Evolutionary conservation across 2,113 vertebrate genomes (phyloP), one percentile per base, ranked within the genome.

Genomic region (Cyrtonyx montezumae): DNA sequence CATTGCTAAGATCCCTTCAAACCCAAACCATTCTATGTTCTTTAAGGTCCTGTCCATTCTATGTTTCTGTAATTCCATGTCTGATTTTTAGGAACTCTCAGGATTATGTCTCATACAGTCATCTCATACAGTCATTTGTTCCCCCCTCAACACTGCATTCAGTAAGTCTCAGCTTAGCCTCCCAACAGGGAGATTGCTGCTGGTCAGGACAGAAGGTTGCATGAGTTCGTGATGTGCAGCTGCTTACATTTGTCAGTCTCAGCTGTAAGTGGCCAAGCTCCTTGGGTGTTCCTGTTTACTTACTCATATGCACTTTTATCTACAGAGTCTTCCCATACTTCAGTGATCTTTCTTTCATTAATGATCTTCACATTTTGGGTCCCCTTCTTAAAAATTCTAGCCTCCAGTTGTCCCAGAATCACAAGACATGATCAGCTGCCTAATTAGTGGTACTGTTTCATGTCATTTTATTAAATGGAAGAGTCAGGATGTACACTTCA

Each of bases 121-220:
- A 3, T 79, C 49, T 88, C 18, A 23, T 26, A 12, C n/a, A 74
- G 20, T 55, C 36, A 34, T 51, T 82, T 70, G 10, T 8, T 69
- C 7, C 9, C 6, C 3, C 4, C 3, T n/a, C 21, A 36, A 20
- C 1, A 0, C 26, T 78, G 4, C 40, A 45, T 91, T 84, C 0
- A 0, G 49, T 36, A 58, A 48, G 22, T 53, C 30, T 80, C 45
- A 42, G 6, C 28, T 62, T 78, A 32, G 28, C 25, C 36, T 63
- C 25, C 45, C 16, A n/a, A 15, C 43, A 48, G 46, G 53, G 34
- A 73, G 8, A 40, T 36, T 4, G 11, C 28, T 73, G 42, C 65
- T 4, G 0, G 6, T 20, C 11, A 17, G 45, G 30, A 34, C 30
- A 81, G 37, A 71, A 81, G 40, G 28, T 43, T 66, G 13, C 43